A percentile compares a stretch with the other conserved stretches of the same genome.
Conservation (phyloP, 2,113 vertebrate genomes). For the Gorsachius goisagi region DNA sequence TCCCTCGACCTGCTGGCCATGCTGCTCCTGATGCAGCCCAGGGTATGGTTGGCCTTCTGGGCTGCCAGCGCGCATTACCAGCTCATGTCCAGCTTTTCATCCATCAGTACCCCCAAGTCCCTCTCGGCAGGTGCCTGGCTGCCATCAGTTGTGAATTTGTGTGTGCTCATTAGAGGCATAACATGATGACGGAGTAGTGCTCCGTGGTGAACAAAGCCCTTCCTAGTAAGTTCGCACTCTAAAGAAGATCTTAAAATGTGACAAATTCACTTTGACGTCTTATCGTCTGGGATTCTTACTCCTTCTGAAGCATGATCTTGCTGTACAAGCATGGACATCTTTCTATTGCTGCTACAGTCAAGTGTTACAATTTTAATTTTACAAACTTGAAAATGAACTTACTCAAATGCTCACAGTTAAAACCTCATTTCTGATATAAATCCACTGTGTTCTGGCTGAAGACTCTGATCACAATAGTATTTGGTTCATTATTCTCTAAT, state of each 20-base stretch:
- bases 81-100: too few species aligned
- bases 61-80: too few species aligned
- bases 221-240: not conserved
- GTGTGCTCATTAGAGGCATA: not conserved
- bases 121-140: not conserved
- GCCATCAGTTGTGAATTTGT: not conserved
- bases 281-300: fast-evolving
- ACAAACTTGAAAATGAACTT: not conserved
- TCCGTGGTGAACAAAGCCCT: not conserved
- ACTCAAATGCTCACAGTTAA: not conserved
- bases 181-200: not conserved
- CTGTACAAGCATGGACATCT: not conserved
- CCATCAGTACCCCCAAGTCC: too few species aligned
- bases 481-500: slow-evolving; percentile 12
- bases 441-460: not conserved
- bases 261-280: not conserved
- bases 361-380: not conserved
- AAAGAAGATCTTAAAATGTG: not conserved
- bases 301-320: not conserved
- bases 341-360: not conserved
- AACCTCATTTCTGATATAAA: not conserved
- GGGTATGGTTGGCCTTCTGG: too few species aligned
- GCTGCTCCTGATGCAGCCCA: too few species aligned
- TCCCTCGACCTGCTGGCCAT: too few species aligned
- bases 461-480: not conserved